Evolutionary conservation across 2,113 vertebrate species (phyloP).

Genomic region (Nestor notabilis): DNA sequence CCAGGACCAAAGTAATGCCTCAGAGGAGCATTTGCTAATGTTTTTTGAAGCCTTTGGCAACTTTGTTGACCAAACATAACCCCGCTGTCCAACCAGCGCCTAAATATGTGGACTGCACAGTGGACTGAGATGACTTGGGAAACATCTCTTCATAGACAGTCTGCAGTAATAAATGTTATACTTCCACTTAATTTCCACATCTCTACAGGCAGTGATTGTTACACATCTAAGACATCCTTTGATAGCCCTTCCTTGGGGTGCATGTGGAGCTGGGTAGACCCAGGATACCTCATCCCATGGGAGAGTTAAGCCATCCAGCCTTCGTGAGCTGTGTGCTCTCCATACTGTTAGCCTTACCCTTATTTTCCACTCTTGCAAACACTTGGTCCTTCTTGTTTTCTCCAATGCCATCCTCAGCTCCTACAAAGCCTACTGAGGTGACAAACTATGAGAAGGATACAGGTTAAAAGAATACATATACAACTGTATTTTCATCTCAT

Average conservation of each 20-base stretch:
- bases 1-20: background rate
- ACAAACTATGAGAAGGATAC: background rate
- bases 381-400: background rate
- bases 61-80: background rate
- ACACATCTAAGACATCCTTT: background rate
- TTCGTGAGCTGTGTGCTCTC: background rate
- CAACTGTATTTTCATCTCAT: background rate
- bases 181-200: background rate
- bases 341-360: background rate
- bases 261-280: background rate
- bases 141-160: background rate
- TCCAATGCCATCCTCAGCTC: background rate
- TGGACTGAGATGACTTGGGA: background rate
- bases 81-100: background rate
- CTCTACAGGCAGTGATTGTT: background rate
- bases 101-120: background rate
- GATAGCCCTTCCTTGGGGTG: background rate
- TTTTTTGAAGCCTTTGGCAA: background rate
- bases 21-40: background rate
- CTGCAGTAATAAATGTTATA: background rate
- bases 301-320: background rate
- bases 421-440: background rate
- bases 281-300: rapidly evolving
- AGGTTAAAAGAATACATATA: background rate
- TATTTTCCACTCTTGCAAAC: background rate